Percentiles rank a stretch among this genome's conserved stretches.
Evolutionary conservation across 2,113 vertebrate species (phyloP).

Genomic region (Trichomycterus rosablanca): DNA sequence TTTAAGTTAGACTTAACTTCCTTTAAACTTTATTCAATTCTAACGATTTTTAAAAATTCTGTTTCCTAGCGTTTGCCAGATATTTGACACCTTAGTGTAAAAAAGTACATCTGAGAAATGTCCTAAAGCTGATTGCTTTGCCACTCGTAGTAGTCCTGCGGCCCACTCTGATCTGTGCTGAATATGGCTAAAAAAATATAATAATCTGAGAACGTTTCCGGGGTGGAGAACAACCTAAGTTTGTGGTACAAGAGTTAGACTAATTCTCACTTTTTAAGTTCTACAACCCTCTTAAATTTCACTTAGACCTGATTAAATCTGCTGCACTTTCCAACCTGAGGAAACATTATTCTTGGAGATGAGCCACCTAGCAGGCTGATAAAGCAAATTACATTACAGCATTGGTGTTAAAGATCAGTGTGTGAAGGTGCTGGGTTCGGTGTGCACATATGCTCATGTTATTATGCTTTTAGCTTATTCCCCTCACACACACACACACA

Average conservation of each 20-base stretch:
- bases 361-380: slow-evolving; percentile 41
- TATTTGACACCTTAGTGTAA: too few species aligned
- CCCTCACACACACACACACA: slow-evolving; percentile 2
- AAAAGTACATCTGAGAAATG: too few species aligned
- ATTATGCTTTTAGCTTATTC: slow-evolving; percentile 8
- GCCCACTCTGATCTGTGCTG: neutral
- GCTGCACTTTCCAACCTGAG: slow-evolving; percentile 29
- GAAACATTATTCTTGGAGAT: slow-evolving; percentile 48
- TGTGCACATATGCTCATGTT: slow-evolving; percentile 9
- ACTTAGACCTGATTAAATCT: slow-evolving; percentile 22
- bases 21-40: too few species aligned
- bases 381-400: slow-evolving; percentile 45
- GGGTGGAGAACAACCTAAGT: slow-evolving; percentile 7
- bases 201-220: slow-evolving; percentile 17
- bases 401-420: slow-evolving; percentile 9
- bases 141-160: too few species aligned
- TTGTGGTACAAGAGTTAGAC: slow-evolving; percentile 38
- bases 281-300: slow-evolving; percentile 44
- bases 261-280: slow-evolving; percentile 46
- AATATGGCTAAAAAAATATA: too few species aligned
- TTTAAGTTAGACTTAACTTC: too few species aligned
- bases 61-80: too few species aligned
- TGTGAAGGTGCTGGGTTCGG: slow-evolving; percentile 1
- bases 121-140: too few species aligned
- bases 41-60: too few species aligned